A percentile compares a stretch with the other conserved stretches of the same genome.
Conservation (phyloP, 2,888 invertebrate species). For the Meloe dianella region DNA sequence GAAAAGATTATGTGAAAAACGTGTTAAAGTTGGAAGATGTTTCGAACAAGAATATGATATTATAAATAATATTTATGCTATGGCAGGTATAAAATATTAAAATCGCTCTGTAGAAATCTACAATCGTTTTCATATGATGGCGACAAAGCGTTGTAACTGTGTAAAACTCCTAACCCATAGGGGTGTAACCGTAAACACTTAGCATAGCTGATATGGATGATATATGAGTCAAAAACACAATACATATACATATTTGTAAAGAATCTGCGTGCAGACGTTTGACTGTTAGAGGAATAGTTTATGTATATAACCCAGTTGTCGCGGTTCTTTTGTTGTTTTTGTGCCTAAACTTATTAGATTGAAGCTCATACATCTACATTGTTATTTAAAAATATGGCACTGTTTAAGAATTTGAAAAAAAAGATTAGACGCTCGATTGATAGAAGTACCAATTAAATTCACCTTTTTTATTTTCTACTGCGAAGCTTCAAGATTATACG, state of each 20-base stretch:
- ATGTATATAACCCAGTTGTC: slow-evolving; percentile 23
- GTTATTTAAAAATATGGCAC: too few species aligned
- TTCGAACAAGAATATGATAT: slow-evolving; percentile 35
- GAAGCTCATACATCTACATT: neutral
- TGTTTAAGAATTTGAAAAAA: neutral
- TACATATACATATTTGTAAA: slow-evolving; percentile 26
- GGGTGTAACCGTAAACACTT: slow-evolving; percentile 30
- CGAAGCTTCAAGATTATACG: too few species aligned
- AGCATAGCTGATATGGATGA: slow-evolving; percentile 28
- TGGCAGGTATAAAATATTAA: slow-evolving; percentile 46
- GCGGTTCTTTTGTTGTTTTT: neutral
- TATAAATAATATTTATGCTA: slow-evolving; percentile 47
- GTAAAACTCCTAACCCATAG: slow-evolving; percentile 21
- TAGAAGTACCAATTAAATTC: too few species aligned
- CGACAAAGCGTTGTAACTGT: slow-evolving; percentile 17
- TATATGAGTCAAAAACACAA: slow-evolving; percentile 23
- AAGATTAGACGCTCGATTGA: too few species aligned
- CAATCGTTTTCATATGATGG: neutral
- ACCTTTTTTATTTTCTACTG: too few species aligned
- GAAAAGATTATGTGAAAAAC: neutral
- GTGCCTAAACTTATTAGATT: neutral
- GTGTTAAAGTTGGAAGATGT: neutral
- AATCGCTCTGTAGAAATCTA: slow-evolving; percentile 30
- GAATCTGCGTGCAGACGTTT: slow-evolving; percentile 43
- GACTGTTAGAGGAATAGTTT: slow-evolving; percentile 43